Evolutionary conservation across 2,888 invertebrate species (phyloP), one percentile per base, ranked within the genome.

Genomic region (Cyclophora punctaria): DNA sequence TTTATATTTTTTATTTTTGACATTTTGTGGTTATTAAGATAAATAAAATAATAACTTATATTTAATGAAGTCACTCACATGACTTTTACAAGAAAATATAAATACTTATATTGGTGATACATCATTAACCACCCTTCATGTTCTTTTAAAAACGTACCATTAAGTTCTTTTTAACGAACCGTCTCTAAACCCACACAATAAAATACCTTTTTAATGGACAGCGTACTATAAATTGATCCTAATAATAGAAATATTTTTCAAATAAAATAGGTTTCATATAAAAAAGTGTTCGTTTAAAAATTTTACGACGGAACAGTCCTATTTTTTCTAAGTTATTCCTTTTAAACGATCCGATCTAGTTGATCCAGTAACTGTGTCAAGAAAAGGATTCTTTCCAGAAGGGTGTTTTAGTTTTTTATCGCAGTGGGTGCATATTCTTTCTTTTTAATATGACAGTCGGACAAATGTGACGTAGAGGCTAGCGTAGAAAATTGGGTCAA

Each of bases 241-340:
- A 87, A 87, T 86, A 83, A 78, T 71, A 74, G 78, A 81, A 82
- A 84, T 83, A 87, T 83, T 83, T 83, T 78, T 78, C 71, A 71
- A 71, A 69, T 73, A 74, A 77, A 72, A 75, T 73, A 68, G 70
- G 20, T 20, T 63, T 64, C 52, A 59, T 62, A 80, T 68, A 83
- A 84, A 86, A 85, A 82, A 57, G 73, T 72, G 79, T 75, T 75
- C 73, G 64, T 73, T 79, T 80, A 77, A 72, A 77, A 81, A 78
- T 80, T 82, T 83, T 82, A 87, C 73, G 78, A 77, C 74, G 71
- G 73, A 73, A 70, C 72, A 73, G 75, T 78, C 5, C 5, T 4
- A 4, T 5, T 37, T 37, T 37, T 37, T 37, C 5, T 5, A 5
- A 37, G 5, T 37, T 37, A 5, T 78, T 71, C 70, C 70, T 71